A percentile compares a stretch with the other conserved stretches of the same genome.
Evolutionary conservation across 2,113 vertebrate genomes (phyloP).

Genomic region (Panthera tigris): DNA sequence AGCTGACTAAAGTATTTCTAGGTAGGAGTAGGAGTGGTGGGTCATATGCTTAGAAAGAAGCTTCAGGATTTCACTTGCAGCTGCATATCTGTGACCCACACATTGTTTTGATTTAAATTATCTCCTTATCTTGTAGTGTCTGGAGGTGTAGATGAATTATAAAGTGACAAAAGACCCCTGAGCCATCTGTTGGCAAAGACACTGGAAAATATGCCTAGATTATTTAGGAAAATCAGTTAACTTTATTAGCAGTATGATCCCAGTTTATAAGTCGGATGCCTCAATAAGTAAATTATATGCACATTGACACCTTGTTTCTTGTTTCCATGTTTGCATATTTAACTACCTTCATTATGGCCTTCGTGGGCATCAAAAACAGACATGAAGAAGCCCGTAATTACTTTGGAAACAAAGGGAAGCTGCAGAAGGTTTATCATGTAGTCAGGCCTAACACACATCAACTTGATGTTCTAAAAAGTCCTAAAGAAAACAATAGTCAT

Average conservation of each 20-base stretch:
- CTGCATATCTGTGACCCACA: slow-evolving; percentile 51
- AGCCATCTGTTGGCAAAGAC: not conserved
- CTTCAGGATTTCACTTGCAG: not conserved
- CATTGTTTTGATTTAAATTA: slow-evolving; percentile 42
- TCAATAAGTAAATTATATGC: not conserved
- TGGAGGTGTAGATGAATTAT: slow-evolving; percentile 33
- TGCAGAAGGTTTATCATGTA: not conserved
- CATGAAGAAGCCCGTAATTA: slow-evolving; percentile 36
- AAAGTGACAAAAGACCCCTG: slow-evolving; percentile 5
- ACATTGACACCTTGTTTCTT: not conserved
- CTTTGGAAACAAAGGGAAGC: slow-evolving; percentile 52
- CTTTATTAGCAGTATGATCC: not conserved
- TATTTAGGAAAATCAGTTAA: not conserved
- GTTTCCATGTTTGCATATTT: slow-evolving; percentile 12
- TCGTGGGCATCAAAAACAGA: slow-evolving; percentile 17
- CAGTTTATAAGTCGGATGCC: not conserved
- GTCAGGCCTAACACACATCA: slow-evolving; percentile 37
- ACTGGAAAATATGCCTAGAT: not conserved
- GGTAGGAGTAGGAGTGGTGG: not conserved
- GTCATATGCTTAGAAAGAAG: not conserved
- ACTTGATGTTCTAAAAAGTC: slow-evolving; percentile 51
- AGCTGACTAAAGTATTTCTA: not conserved
- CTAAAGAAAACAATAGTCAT: slow-evolving; percentile 37
- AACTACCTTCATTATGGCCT: slow-evolving; percentile 13
- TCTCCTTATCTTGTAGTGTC: slow-evolving; percentile 55